Base-by-base conservation (phyloP, 2,797 vertebrate genomes). In the Liasis olivaceus region DNA sequence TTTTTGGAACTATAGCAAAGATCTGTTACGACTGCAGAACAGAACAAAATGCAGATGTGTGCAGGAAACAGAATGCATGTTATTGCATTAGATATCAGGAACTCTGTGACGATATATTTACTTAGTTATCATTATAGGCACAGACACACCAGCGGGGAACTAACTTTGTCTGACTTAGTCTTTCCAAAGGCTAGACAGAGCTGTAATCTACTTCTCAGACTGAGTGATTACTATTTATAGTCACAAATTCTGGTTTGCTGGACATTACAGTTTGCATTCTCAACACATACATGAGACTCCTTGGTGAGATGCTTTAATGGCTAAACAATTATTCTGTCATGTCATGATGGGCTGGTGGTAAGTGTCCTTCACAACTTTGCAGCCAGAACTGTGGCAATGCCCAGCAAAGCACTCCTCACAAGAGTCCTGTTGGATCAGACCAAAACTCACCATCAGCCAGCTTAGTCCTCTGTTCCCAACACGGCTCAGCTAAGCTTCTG, bases 161-260 rank as follows among this genome's bases (percentile, higher is more conserved):
- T 93, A 97, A 96, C 95, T 96, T 96, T 93, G 95, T 95, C 94
- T 97, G 95, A 92, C 90, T 95, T 92, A 93, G 95, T 95, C 95
- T 84, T 93, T 90, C 42, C 93, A 92, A 95, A 95, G 93, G 96
- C 92, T 92, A 93, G 95, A 91, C 96, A 91, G 87, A 93, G 95
- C 96, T 95, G 85, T 94, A 95, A 96, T 95, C 93, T 94, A 94
- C 95, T 95, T 96, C 94, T 96, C 96, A 97, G 96, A 96, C 96
- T 94, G 94, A 92, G 91, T 15, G 89, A 94, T 90, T 92, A 94
- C 96, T 97, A 97, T 97, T 97, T 97, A 96, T 97, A 97, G 96
- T 20, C 85, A 88, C 89, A 90, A 92, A 92, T 88, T 88, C 93
- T 88, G 62, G 60, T 87, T 90, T 13, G 54, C 88, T 60, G 93